phyloP scores from a whole-genome alignment of 2,797 vertebrate species.

The Rhynchonycteris naso region DNA sequence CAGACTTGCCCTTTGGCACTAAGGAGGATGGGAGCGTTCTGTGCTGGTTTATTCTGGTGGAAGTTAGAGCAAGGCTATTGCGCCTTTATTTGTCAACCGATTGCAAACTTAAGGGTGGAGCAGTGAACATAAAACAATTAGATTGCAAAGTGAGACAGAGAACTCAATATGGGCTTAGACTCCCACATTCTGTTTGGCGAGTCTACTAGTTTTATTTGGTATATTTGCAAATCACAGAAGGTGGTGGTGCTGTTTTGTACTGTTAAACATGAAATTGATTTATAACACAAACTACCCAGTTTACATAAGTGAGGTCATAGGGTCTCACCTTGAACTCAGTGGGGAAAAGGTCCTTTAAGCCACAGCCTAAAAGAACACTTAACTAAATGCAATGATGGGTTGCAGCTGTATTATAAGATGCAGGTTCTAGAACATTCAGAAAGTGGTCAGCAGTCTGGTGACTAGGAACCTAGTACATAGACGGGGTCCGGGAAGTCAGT shows the following conservation, averaged over 20 bases:
- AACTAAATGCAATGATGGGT: too few relatives aligned
- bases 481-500: not conserved
- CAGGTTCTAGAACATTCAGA: not conserved
- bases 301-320: not conserved
- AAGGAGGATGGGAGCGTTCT: fast-evolving
- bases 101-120: not conserved
- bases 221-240: not conserved
- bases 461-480: not conserved
- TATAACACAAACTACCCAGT: too few relatives aligned
- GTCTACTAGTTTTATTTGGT: too few relatives aligned
- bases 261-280: not conserved
- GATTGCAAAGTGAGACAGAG: too few relatives aligned
- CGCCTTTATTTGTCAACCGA: not conserved
- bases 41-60: not conserved
- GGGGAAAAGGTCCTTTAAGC: too few relatives aligned
- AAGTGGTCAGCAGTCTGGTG: not conserved
- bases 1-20: not conserved
- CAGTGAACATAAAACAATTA: too few relatives aligned
- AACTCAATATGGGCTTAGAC: not conserved
- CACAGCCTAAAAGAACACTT: not conserved
- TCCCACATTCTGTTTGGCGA: not conserved
- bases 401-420: not conserved
- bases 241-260: not conserved
- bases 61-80: too few relatives aligned
- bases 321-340: not conserved